Conservation (phyloP, 2,888 invertebrate species). For the Meteorus cinctellus region DNA sequence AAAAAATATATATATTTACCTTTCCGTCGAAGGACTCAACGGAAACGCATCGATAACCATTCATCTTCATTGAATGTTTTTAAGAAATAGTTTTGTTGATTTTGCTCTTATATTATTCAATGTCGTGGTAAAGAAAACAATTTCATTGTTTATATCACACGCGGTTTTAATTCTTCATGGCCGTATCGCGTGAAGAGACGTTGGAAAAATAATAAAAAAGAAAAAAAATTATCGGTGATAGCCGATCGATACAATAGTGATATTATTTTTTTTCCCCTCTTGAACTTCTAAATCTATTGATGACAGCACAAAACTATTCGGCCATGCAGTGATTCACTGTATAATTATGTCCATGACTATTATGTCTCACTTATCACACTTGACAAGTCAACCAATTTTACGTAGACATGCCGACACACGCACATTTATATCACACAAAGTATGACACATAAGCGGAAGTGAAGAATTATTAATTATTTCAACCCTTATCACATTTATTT, state of each 20-base stretch:
- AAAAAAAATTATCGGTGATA: no score
- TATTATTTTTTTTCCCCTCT: conserved; percentile 2
- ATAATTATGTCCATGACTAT: conserved; percentile 3
- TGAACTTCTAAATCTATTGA: conserved; percentile 5
- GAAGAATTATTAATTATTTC: no score
- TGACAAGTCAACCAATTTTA: conserved; percentile 39
- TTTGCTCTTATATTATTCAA: not conserved
- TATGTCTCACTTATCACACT: conserved; percentile 27
- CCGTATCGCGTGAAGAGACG: not conserved
- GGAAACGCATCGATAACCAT: conserved; percentile 61
- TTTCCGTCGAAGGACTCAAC: conserved; percentile 61
- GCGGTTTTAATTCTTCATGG: not conserved
- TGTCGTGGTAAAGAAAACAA: not conserved
- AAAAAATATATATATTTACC: conserved; percentile 53
- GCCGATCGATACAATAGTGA: not conserved
- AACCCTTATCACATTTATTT: no score
- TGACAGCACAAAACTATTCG: conserved; percentile 5
- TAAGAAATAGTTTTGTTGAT: not conserved
- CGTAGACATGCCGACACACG: not conserved
- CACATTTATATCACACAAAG: not conserved
- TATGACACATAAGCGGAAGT: no score
- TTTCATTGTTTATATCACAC: not conserved
- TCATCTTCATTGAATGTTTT: conserved; percentile 59
- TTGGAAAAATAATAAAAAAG: not conserved
- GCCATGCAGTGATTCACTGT: conserved; percentile 18